Conservation (phyloP, 64 coral and sea anemone species). For the Actinia equina region DNA sequence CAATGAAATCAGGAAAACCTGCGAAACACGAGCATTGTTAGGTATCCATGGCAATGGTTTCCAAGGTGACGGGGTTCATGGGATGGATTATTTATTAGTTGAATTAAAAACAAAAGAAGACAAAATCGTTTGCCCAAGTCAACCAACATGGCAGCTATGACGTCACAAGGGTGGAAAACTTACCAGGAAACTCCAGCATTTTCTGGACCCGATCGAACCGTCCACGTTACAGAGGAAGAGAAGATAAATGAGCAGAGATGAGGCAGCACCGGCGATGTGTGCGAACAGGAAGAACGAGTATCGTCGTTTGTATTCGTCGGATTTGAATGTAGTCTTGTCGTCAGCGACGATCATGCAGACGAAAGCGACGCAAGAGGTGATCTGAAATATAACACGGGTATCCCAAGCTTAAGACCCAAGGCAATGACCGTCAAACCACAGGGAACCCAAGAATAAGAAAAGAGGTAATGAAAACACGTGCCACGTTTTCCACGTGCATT, state of each 20-base stretch:
- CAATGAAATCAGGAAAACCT: neutral
- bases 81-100: too few species aligned
- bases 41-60: too few species aligned
- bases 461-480: too few species aligned
- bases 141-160: too few species aligned
- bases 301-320: constrained; percentile 8
- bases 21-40: too few species aligned
- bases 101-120: too few species aligned
- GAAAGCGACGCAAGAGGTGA: constrained; percentile 3
- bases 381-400: neutral
- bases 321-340: neutral
- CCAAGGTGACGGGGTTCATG: too few species aligned
- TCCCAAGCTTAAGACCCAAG: neutral
- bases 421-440: neutral
- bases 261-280: constrained; percentile 5
- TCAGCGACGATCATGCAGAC: constrained; percentile 19
- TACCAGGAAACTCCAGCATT: too few species aligned
- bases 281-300: constrained; percentile 30
- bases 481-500: too few species aligned
- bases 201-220: neutral
- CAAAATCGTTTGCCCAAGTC: too few species aligned
- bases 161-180: too few species aligned
- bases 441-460: neutral
- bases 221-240: constrained; percentile 1
- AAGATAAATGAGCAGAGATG: neutral